These are phyloP conservation scores for Sitophilus oryzae DNA, from an alignment of 1,140 invertebrate species.

Conservation along the genomic window DNA sequence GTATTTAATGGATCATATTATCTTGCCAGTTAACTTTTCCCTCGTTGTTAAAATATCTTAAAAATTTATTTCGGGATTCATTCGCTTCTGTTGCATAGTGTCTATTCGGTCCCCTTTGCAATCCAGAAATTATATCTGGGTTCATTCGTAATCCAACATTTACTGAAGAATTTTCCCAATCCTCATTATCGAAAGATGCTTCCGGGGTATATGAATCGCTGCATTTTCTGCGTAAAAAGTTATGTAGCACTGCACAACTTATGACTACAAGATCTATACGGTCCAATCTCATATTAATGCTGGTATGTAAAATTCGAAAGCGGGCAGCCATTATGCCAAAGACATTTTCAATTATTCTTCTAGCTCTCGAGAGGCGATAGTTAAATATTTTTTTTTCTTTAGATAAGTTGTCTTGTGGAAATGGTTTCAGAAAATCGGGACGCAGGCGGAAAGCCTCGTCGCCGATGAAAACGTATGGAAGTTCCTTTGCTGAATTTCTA, in stretches of 20 bases:
- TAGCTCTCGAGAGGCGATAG: no score
- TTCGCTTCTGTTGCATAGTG: not conserved
- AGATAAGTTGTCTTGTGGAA: conserved; percentile 31
- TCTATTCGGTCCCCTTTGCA: conserved; percentile 8
- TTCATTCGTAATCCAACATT: conserved; percentile 8
- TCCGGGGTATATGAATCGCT: conserved; percentile 10
- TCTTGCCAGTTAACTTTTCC: conserved; percentile 17
- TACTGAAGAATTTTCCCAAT: conserved; percentile 13
- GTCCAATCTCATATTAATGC: conserved; percentile 14
- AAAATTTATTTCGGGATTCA: conserved; percentile 10
- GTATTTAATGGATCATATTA: conserved; percentile 6
- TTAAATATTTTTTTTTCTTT: conserved; percentile 29
- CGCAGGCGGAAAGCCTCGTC: conserved; percentile 49
- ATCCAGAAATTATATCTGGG: conserved; percentile 4
- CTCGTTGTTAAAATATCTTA: conserved; percentile 13
- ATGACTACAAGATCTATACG: conserved; percentile 15
- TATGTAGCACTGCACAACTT: conserved; percentile 18
- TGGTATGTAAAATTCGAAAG: conserved; percentile 40
- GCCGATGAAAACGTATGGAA: conserved; percentile 16
- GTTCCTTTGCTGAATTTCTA: not conserved
- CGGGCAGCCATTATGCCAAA: conserved; percentile 44
- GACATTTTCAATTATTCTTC: conserved; percentile 45
- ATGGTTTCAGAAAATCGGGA: conserved; percentile 46
- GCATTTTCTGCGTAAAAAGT: conserved; percentile 16
- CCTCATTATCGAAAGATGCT: conserved; percentile 12